Conservation (phyloP, 2,113 vertebrate genomes). For the Craseonycteris thonglongyai region DNA sequence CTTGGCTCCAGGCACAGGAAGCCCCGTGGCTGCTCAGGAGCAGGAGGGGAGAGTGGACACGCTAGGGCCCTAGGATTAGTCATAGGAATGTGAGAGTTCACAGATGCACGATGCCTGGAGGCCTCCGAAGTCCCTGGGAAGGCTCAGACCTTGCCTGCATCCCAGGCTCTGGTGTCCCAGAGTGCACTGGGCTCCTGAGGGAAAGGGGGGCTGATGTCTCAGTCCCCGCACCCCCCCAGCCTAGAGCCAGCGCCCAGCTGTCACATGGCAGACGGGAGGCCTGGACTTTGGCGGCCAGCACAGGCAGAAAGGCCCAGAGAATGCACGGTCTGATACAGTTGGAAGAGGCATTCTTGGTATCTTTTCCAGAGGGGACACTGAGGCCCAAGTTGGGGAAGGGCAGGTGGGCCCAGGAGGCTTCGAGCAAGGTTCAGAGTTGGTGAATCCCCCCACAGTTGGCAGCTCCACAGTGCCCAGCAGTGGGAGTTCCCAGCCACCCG, state of each 20-base stretch:
- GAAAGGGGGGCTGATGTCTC: not conserved
- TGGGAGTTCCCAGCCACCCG: conserved; percentile 72
- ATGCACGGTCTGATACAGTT: not conserved
- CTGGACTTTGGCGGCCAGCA: not conserved
- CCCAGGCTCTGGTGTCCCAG: not conserved
- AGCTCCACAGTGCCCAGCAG: conserved; percentile 79
- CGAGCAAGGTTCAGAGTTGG: not conserved
- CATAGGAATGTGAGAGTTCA: not conserved
- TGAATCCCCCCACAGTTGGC: conserved; percentile 71
- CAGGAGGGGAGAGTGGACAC: accelerated
- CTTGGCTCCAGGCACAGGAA: not conserved
- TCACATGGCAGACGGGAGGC: too few relatives aligned
- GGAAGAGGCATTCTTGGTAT: not conserved
- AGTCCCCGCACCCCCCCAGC: not conserved
- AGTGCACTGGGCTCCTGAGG: too few relatives aligned
- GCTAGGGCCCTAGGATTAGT: not conserved
- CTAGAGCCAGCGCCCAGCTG: not conserved
- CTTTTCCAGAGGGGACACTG: not conserved
- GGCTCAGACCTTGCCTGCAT: not conserved
- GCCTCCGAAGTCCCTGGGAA: not conserved
- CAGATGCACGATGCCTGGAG: not conserved
- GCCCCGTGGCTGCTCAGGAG: not conserved
- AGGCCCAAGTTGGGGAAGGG: not conserved
- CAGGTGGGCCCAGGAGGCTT: not conserved
- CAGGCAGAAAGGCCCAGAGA: not conserved